Base-by-base conservation (phyloP, 2,113 vertebrate genomes). In the Phyllopteryx taeniolatus region DNA sequence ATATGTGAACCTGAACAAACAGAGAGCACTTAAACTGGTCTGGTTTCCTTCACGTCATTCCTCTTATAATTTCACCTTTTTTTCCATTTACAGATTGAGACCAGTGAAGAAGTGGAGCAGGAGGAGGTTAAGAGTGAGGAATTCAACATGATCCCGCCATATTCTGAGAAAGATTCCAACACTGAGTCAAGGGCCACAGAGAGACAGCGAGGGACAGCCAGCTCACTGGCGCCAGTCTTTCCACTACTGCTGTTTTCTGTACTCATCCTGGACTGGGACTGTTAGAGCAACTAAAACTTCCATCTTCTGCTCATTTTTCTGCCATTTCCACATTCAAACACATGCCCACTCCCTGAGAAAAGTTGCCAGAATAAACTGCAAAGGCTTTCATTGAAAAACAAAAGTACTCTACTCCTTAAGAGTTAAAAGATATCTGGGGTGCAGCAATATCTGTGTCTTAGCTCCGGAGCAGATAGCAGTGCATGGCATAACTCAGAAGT, bases 121-220 rank as follows among this genome's bases (percentile, higher is more conserved):
- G 72, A 78, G 20, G 82, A 86, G 70, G 80, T 84, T 15, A 74
- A 70, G 20, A 86, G 71, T 11, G 74, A 86, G 17, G 76, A 91
- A 69, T 91, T 91, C 75, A 89, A 90, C 47, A 70, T 91, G 42
- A 91, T 92, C 53, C 89, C 89, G 0, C 86, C 89, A 0, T 92
- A 89, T 70, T 90, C 87, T 0, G 90, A 91, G 57, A 92, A 90
- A 81, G 90, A 91, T 79, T 84, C 88, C 11, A 81, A 81, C 68
- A 76, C 73, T 19, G 87, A 88, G 31, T 89, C 89, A 0, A 76
- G 82, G 66, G 73, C 88, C 8, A 73, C 75, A 47, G 90, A 87
- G 53, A 87, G 85, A 63, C 87, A 80, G 67, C 77, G 61, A 7
- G 88, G 81, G 72, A 78, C 83, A 19, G 79, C 86, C 4, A 49